Base-by-base conservation (phyloP, 1,140 invertebrate species). In the Phenacoccus solenopsis region DNA sequence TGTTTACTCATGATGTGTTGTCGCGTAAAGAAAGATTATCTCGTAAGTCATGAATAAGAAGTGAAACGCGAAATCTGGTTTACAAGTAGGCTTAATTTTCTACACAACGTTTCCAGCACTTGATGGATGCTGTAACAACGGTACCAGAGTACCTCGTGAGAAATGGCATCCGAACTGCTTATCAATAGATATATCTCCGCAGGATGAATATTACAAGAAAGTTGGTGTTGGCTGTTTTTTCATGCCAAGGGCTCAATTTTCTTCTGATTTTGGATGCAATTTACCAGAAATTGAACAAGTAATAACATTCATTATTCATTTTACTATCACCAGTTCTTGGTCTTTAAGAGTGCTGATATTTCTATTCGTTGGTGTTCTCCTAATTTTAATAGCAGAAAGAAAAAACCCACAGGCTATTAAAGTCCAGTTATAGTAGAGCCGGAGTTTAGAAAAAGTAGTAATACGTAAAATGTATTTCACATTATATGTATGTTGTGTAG, bases 191-290 rank as follows among this genome's bases (percentile, higher is more conserved):
- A 67, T 71, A 0, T 85, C 87, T 0, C 73, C 78, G 0, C 82
- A 84, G 13, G 91, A 95, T 76, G 83, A 82, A 12, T 92, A 91
- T 79, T 86, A 86, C 72, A 82, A 83, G 0, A 82, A 80, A 1
- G 80, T 85, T 5, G 86, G 87, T n/a, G 80, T 94, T 57, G 80
- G 86, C 73, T 91, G 90, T 74, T 77, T 90, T 71, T 88, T 90
- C 77, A 90, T 90, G 74, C 79, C 89, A 9, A 80, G 89, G 28
- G 89, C 87, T 10, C 85, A 86, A 5, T 72, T 71, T 1, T 73
- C 74, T 0, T 69, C 70, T n/a, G 70, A 72, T 28, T 71, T 74
- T 21, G 72, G 72, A 9, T 74, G 74, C 25, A 49, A 35, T 1
- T 64, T 74, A 0, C 61, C 68, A n/a, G 38, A 49, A 49, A 16